Evolutionary conservation across 2,888 invertebrate species (phyloP).

Genomic region (Eupsilia transversa): DNA sequence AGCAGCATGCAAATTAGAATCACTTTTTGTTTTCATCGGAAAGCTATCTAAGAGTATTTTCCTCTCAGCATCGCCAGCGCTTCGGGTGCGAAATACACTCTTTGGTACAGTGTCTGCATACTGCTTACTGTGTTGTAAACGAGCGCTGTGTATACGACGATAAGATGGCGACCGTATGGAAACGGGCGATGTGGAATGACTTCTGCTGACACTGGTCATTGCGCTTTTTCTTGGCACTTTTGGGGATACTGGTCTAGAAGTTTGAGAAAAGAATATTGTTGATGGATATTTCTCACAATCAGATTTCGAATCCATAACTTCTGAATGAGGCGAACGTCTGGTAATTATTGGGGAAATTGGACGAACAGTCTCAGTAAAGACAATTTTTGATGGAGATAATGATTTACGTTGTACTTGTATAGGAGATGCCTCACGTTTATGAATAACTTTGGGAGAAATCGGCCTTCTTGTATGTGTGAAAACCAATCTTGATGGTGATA

Average conservation of each 20-base stretch:
- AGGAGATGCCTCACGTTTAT: slow-evolving; percentile 66
- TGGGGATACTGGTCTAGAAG: slow-evolving; percentile 85
- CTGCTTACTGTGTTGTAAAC: slow-evolving; percentile 82
- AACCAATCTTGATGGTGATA: slow-evolving; percentile 80
- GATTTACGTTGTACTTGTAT: slow-evolving; percentile 68
- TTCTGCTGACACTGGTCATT: slow-evolving; percentile 75
- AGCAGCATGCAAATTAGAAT: slow-evolving; percentile 81
- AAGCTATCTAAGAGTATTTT: slow-evolving; percentile 67
- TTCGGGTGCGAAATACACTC: slow-evolving; percentile 91
- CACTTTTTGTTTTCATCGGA: slow-evolving; percentile 79
- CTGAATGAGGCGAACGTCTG: slow-evolving; percentile 68
- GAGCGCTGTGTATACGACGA: slow-evolving; percentile 91
- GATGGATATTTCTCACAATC: slow-evolving; percentile 73
- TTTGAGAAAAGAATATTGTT: slow-evolving; percentile 83
- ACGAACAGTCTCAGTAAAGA: slow-evolving; percentile 83
- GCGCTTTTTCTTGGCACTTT: slow-evolving; percentile 76
- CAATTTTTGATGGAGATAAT: slow-evolving; percentile 79
- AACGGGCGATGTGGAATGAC: slow-evolving; percentile 90
- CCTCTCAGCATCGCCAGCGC: slow-evolving; percentile 92
- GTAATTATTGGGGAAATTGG: slow-evolving; percentile 81
- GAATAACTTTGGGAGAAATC: slow-evolving; percentile 80
- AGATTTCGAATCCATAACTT: slow-evolving; percentile 65
- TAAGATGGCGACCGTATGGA: slow-evolving; percentile 92
- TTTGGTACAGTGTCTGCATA: slow-evolving; percentile 77
- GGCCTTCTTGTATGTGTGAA: slow-evolving; percentile 83